Percentiles rank a stretch among this genome's conserved stretches.
Conservation (phyloP, 2,797 vertebrate species). For the Lophotriccus pileatus region DNA sequence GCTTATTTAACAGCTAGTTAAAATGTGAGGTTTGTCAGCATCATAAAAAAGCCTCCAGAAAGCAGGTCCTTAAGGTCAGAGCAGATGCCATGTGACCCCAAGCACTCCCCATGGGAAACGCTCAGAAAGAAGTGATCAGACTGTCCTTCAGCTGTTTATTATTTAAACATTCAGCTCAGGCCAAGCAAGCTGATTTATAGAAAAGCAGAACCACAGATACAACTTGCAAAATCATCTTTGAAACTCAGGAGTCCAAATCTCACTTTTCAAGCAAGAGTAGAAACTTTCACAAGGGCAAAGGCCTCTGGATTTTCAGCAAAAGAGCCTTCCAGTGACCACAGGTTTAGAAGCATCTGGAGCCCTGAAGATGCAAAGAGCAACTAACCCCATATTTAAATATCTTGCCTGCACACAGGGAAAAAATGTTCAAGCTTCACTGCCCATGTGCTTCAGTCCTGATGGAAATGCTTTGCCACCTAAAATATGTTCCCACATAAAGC, state of each 20-base stretch:
- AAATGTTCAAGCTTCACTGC: neutral
- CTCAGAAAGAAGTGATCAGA: conserved; percentile 2
- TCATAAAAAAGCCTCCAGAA: conserved; percentile 16
- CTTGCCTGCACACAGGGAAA: neutral
- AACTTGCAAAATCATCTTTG: conserved; percentile 24
- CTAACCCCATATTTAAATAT: neutral
- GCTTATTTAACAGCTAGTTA: conserved; percentile 36
- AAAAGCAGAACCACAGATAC: neutral
- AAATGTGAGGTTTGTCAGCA: conserved; percentile 40
- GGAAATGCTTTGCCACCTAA: neutral
- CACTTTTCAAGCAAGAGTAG: neutral
- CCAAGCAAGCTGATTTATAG: conserved; percentile 41
- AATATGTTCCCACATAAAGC: neutral
- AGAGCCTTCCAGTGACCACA: neutral
- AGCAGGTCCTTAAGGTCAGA: conserved; percentile 9
- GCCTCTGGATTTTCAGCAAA: neutral
- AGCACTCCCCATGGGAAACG: neutral
- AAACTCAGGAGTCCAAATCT: neutral
- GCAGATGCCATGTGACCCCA: neutral
- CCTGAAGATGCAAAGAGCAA: neutral
- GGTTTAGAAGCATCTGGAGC: neutral
- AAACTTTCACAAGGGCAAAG: neutral
- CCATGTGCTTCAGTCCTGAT: neutral
- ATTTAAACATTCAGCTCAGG: neutral
- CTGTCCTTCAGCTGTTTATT: conserved; percentile 35